phyloP scores from a whole-genome alignment of 2,888 invertebrate species.

The Andrena marginata region DNA sequence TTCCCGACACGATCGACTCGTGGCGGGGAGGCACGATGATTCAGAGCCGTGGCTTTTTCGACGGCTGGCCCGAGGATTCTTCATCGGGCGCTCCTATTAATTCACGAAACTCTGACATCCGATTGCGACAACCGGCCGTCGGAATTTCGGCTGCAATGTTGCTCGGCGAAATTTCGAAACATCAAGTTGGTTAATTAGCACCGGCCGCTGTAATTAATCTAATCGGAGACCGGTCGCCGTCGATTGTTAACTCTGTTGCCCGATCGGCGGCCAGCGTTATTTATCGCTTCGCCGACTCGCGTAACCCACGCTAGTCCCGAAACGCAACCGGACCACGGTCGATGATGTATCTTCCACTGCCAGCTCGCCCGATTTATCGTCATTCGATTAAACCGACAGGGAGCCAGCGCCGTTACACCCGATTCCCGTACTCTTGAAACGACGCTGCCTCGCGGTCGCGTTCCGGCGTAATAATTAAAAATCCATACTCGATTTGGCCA shows the following conservation, averaged over 20 bases:
- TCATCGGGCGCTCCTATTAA: neutral
- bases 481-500: constrained; percentile 74
- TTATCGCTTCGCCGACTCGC: constrained; percentile 55
- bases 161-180: constrained; percentile 2
- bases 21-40: neutral
- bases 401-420: constrained; percentile 19
- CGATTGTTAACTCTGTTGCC: constrained; percentile 53
- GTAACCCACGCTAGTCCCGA: constrained; percentile 43
- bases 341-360: constrained; percentile 15
- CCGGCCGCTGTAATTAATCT: constrained; percentile 59
- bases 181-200: constrained; percentile 51
- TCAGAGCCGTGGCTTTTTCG: neutral
- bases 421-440: constrained; percentile 55
- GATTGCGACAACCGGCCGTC: neutral
- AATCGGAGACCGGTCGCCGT: constrained; percentile 43
- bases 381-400: constrained; percentile 58
- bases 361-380: constrained; percentile 49
- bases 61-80: too few species aligned
- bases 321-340: constrained; percentile 35
- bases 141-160: neutral
- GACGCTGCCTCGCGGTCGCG: constrained; percentile 44
- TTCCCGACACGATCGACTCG: constrained; percentile 18
- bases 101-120: neutral
- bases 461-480: constrained; percentile 71
- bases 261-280: constrained; percentile 61